Evolutionary conservation across 2,113 vertebrate genomes (phyloP).

Genomic region (Thunnus maccoyii): DNA sequence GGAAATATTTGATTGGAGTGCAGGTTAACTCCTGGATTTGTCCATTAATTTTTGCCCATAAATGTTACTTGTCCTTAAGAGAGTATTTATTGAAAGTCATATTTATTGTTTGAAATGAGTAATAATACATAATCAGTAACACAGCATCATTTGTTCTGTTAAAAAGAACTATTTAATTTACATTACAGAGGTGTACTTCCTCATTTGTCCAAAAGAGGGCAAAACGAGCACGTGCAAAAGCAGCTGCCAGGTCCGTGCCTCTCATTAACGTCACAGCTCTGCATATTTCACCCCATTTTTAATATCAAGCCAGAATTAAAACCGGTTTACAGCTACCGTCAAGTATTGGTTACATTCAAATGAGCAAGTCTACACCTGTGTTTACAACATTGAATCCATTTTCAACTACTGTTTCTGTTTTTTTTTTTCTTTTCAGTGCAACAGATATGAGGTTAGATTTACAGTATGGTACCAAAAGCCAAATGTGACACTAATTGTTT

Average conservation of each 20-base stretch:
- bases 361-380: conserved; percentile 29
- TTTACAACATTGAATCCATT: conserved; percentile 54
- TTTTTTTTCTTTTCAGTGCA: conserved; percentile 26
- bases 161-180: conserved; percentile 4
- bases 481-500: conserved; percentile 72
- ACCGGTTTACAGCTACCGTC: conserved; percentile 12
- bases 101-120: conserved; percentile 82
- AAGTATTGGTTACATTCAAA: background rate
- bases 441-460: conserved; percentile 45
- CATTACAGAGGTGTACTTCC: conserved; percentile 51
- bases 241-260: conserved; percentile 27
- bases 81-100: conserved; percentile 85
- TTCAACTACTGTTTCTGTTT: conserved; percentile 51
- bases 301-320: conserved; percentile 17
- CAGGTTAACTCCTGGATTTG: conserved; percentile 82
- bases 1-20: conserved; percentile 75
- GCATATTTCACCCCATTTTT: conserved; percentile 4
- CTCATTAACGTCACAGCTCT: conserved; percentile 7
- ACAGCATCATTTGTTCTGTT: conserved; percentile 1
- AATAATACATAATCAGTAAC: conserved; percentile 43
- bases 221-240: conserved; percentile 52
- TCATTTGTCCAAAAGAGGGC: conserved; percentile 69
- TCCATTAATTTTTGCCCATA: conserved; percentile 55
- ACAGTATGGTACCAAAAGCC: conserved; percentile 64
- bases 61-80: conserved; percentile 71